Evolutionary conservation across 1,140 invertebrate genomes (phyloP).

Genomic region (Drosophila biarmipes): DNA sequence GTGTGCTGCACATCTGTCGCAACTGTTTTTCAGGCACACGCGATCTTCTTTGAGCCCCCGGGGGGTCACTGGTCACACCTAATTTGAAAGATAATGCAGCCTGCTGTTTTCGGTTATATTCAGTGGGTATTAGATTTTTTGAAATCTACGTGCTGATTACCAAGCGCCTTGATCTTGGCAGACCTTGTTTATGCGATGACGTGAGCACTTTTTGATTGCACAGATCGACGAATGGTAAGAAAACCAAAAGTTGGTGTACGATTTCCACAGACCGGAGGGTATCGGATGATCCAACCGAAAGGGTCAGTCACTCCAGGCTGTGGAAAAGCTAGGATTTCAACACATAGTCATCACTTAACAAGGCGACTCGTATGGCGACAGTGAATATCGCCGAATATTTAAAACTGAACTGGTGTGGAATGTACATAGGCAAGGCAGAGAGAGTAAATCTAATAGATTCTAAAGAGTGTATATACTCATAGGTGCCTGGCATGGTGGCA

Average conservation of each 20-base stretch:
- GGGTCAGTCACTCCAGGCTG: conserved; percentile 19
- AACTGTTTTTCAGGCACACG: conserved; percentile 30
- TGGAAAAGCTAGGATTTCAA: conserved; percentile 20
- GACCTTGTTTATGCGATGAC: conserved; percentile 73
- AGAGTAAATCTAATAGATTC: conserved; percentile 17
- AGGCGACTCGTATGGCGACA: background rate
- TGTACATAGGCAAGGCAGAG: conserved; percentile 6
- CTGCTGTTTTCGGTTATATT: conserved; percentile 62
- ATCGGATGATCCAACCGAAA: conserved; percentile 10
- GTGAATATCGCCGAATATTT: conserved; percentile 5
- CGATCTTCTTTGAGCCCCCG: conserved; percentile 15
- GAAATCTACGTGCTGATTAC: conserved; percentile 64
- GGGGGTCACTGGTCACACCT: conserved; percentile 66
- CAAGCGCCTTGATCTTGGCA: conserved; percentile 69
- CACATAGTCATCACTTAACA: conserved; percentile 16
- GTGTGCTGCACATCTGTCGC: conserved; percentile 31
- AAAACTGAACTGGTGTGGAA: background rate
- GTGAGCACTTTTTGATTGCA: conserved; percentile 39
- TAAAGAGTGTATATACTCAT: conserved; percentile 16
- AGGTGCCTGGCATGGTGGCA: conserved; percentile 6
- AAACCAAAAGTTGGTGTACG: conserved; percentile 21
- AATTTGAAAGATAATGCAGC: conserved; percentile 65
- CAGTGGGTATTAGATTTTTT: conserved; percentile 43
- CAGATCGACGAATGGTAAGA: conserved; percentile 15
- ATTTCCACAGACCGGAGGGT: conserved; percentile 10